phyloP scores from a whole-genome alignment of 2,113 vertebrate species.

The Centropristis striata region DNA sequence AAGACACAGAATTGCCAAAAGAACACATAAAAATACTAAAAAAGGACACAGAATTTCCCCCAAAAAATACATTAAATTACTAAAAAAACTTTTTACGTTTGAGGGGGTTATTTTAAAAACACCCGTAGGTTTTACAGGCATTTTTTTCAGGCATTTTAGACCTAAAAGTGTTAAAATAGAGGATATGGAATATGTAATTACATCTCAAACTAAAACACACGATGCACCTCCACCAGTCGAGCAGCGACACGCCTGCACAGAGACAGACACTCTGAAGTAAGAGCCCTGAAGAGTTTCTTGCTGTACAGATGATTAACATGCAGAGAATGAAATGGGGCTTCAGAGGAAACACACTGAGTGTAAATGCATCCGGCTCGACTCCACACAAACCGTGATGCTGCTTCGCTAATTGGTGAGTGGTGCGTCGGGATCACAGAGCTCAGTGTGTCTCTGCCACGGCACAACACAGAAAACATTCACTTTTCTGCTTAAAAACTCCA shows the following conservation, averaged over 20 bases:
- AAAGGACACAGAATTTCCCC: too few relatives aligned
- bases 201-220: neutral
- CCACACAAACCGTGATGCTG: neutral
- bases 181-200: neutral
- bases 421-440: constrained; percentile 4
- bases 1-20: too few relatives aligned
- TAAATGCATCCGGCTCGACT: neutral
- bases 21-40: too few relatives aligned
- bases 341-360: constrained; percentile 6
- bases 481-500: constrained; percentile 10
- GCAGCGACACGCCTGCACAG: neutral
- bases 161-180: too few relatives aligned
- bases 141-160: too few relatives aligned
- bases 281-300: neutral
- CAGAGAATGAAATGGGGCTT: neutral
- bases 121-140: too few relatives aligned
- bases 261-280: neutral
- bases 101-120: too few relatives aligned
- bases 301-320: neutral
- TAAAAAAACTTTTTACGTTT: too few relatives aligned
- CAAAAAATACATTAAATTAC: too few relatives aligned
- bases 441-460: neutral
- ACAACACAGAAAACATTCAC: neutral
- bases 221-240: neutral
- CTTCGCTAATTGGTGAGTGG: constrained; percentile 17